Evolutionary conservation across 2,113 vertebrate genomes (phyloP).

Genomic region (Choloepus hoffmanni): DNA sequence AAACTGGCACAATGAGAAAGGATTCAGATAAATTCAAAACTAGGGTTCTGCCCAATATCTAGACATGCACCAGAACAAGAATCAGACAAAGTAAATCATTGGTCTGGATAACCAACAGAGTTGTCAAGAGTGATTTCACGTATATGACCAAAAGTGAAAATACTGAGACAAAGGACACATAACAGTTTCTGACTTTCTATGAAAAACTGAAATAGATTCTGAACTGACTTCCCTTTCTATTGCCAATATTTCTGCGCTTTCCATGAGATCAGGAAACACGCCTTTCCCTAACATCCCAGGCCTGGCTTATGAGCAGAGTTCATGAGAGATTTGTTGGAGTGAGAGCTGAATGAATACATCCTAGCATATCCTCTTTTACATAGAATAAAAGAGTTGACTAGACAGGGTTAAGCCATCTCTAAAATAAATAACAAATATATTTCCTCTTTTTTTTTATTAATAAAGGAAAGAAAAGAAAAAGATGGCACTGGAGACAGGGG

Average conservation of each 20-base stretch:
- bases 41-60: background rate
- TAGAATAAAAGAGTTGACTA: background rate
- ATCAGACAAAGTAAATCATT: too few species aligned
- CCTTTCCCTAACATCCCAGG: too few species aligned
- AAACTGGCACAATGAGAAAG: background rate
- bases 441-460: background rate
- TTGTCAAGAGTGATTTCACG: background rate
- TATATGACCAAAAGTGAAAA: background rate
- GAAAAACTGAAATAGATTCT: background rate
- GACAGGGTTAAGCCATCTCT: background rate
- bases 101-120: too few species aligned
- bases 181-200: background rate
- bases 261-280: background rate
- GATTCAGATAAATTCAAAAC: background rate
- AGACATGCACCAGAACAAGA: background rate
- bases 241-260: background rate
- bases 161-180: background rate
- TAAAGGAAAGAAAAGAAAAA: background rate
- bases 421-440: background rate
- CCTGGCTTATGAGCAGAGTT: background rate
- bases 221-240: background rate
- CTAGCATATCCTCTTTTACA: background rate
- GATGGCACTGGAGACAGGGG: too few species aligned
- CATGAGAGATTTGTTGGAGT: too few species aligned
- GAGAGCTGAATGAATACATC: accelerated